Conservation (phyloP, 37 sponge, comb jelly and placozoan species). For the Mnemiopsis leidyi region DNA sequence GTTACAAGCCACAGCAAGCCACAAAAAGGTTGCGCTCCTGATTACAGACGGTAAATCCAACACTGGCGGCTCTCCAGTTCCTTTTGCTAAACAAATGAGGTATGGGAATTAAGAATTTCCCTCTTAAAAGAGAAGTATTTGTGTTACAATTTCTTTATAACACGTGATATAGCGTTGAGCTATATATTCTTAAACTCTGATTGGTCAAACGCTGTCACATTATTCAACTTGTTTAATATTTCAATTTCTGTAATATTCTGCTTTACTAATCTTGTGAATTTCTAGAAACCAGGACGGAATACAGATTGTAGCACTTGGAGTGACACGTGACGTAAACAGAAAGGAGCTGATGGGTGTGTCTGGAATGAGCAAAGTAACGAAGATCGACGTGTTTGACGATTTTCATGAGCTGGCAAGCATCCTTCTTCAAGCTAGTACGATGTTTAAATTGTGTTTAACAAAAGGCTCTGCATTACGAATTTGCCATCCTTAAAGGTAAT, state of each 20-base stretch:
- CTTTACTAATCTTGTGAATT: too few relatives aligned
- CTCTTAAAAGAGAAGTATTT: too few relatives aligned
- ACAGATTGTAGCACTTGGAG: constrained; percentile 37
- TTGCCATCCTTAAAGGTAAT: too few relatives aligned
- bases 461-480: too few relatives aligned
- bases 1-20: constrained; percentile 19
- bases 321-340: background rate
- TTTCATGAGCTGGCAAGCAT: constrained; percentile 36
- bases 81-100: constrained; percentile 59
- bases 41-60: constrained; percentile 57
- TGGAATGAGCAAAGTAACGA: background rate
- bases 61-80: constrained; percentile 22
- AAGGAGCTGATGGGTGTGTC: constrained; percentile 34
- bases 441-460: too few relatives aligned
- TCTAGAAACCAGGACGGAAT: constrained; percentile 17
- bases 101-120: background rate
- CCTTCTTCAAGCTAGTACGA: constrained; percentile 26
- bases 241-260: too few relatives aligned
- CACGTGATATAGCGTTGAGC: too few relatives aligned
- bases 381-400: constrained; percentile 37
- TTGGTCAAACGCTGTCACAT: too few relatives aligned
- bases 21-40: constrained; percentile 41
- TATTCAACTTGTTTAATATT: too few relatives aligned
- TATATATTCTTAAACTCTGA: too few relatives aligned
- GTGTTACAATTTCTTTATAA: too few relatives aligned